Evolutionary conservation across 2,797 vertebrate species (phyloP), one percentile per base, ranked within the genome.

Genomic region (Balearica regulorum): DNA sequence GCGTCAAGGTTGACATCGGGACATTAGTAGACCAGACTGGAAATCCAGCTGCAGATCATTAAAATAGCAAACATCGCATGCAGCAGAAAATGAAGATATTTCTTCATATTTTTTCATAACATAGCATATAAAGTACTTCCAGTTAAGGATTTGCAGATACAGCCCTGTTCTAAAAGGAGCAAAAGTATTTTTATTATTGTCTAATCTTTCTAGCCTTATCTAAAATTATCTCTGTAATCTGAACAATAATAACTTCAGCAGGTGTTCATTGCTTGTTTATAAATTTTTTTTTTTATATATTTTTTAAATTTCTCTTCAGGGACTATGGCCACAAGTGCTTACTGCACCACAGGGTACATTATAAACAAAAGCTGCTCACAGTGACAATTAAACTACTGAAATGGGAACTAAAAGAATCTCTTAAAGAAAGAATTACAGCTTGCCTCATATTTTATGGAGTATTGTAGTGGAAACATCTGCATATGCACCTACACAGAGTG

Each of bases 351-450:
- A 84, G 97, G 95, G 94, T 97, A 94, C 95, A 94, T 97, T 98
- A 97, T 94, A 97, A 97, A 97, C 89, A 89, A 97, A 97, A 98
- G 87, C 84, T 97, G 93, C 91, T 97, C 86, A 92, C 76, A 64
- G 94, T 54, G 97, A 97, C 82, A 94, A 97, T 96, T 96, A 97
- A 98, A 98, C 98, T 97, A 97, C 95, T 97, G 97, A 98, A 98
- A 98, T 98, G 44, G 96, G 96, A 96, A 85, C 94, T 89, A 28
- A 93, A 51, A 95, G 48, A 81, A 94, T 64, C 25, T 79, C 83
- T 96, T 81, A 48, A 94, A 97, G 95, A 96, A 97, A 97, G 92
- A 91, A 95, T 98, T 97, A 90, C 64, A 96, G 81, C 77, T 69
- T 94, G 70, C 83, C 95, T 98, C 93, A 64, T 95, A 89, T 70